Conservation (phyloP, 2,113 vertebrate species). For the Tyto alba region DNA sequence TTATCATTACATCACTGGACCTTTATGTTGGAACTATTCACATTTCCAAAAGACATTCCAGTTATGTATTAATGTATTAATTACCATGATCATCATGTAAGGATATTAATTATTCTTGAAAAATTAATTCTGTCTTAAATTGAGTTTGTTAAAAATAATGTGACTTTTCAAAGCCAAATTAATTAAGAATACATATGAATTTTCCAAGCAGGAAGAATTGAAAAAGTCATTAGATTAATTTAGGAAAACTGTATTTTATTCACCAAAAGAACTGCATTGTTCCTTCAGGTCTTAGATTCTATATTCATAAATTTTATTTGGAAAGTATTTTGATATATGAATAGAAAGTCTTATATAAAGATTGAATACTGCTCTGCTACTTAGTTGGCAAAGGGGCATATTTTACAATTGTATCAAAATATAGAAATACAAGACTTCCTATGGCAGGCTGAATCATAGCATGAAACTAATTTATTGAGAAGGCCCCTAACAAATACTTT, state of each 20-base stretch:
- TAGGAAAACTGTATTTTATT: background rate
- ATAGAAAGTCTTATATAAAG: background rate
- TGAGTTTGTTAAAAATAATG: background rate
- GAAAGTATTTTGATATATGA: background rate
- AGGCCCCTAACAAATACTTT: background rate
- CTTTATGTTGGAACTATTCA: background rate
- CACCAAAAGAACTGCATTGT: background rate
- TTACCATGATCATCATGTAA: background rate
- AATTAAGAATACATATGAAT: background rate
- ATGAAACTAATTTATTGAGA: background rate
- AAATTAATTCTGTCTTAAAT: background rate
- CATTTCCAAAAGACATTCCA: background rate
- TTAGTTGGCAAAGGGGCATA: background rate
- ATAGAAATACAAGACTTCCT: background rate
- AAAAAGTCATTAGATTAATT: background rate
- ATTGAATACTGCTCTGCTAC: slow-evolving; percentile 6
- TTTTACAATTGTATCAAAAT: background rate
- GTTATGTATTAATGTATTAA: background rate
- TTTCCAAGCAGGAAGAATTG: background rate
- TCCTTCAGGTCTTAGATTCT: background rate
- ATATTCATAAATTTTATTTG: background rate
- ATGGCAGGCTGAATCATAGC: background rate
- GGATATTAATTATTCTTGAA: background rate
- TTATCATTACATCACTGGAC: background rate
- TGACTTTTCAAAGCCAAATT: background rate